Percentiles rank a stretch among this genome's conserved stretches.
phyloP scores from a whole-genome alignment of 23 tunicate species.

The Phallusia fumigata region DNA sequence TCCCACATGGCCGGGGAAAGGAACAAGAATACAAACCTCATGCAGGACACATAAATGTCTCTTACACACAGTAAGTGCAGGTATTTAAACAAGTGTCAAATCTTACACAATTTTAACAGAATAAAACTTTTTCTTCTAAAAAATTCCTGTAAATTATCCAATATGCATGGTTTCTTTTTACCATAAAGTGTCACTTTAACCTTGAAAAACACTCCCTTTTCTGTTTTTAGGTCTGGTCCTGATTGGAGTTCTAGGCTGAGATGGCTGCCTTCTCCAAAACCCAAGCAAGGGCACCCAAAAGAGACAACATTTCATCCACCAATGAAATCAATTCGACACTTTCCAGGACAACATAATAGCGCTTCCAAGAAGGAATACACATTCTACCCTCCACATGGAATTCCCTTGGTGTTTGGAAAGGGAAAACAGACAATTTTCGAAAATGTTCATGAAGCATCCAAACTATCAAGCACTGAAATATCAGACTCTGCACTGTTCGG shows the following conservation, averaged over 20 bases:
- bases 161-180: no score
- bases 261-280: conserved; percentile 79
- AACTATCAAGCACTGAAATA: conserved; percentile 45
- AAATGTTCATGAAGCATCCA: conserved; percentile 53
- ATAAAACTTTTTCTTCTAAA: no score
- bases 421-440: conserved; percentile 75
- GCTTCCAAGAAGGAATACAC: conserved; percentile 47
- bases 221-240: conserved; percentile 72
- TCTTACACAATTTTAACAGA: no score
- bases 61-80: conserved; percentile 70
- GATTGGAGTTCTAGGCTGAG: conserved; percentile 75
- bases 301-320: conserved; percentile 78
- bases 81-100: no score
- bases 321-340: conserved; percentile 63
- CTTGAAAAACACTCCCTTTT: no score
- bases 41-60: conserved; percentile 44
- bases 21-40: conserved; percentile 74
- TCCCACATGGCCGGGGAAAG: conserved; percentile 83
- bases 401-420: conserved; percentile 37
- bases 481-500: conserved; percentile 64
- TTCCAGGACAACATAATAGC: conserved; percentile 45
- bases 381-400: conserved; percentile 82
- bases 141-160: no score
- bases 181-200: neutral
- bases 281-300: conserved; percentile 26